Conservation (phyloP, 2,113 vertebrate genomes). For the Grallaria varia region DNA sequence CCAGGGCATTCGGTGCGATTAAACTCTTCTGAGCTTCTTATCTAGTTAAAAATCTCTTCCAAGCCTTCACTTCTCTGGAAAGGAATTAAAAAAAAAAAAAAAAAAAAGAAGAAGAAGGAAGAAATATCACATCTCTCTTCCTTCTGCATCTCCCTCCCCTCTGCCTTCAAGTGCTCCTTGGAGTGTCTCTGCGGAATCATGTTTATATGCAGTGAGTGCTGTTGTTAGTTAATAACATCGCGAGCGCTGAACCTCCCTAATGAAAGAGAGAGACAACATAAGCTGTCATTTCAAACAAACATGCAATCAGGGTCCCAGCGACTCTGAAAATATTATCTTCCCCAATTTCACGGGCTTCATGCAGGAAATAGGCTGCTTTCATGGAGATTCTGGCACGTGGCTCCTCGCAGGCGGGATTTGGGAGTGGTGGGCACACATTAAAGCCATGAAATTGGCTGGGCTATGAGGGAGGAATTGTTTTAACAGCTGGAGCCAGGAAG, state of each 20-base stretch:
- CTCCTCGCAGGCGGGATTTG: not conserved
- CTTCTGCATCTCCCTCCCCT: constrained; percentile 44
- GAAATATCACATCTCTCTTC: not conserved
- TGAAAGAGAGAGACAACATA: constrained; percentile 77
- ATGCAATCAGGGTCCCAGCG: constrained; percentile 72
- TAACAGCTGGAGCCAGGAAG: constrained; percentile 73
- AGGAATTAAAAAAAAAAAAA: not conserved
- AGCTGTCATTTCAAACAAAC: constrained; percentile 78
- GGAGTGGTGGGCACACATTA: constrained; percentile 35
- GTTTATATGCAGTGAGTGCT: constrained; percentile 74
- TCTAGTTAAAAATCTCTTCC: not conserved
- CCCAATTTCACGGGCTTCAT: constrained; percentile 73
- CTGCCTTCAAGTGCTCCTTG: constrained; percentile 70
- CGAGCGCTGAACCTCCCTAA: constrained; percentile 73
- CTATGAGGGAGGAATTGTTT: constrained; percentile 74
- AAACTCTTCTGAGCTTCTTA: not conserved
- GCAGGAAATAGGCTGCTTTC: constrained; percentile 61
- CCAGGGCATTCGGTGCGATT: not conserved
- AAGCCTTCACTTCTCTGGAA: not conserved
- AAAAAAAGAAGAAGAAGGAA: not conserved
- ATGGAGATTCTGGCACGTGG: constrained; percentile 1
- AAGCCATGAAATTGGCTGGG: constrained; percentile 68
- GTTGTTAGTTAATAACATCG: constrained; percentile 78
- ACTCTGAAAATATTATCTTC: constrained; percentile 69
- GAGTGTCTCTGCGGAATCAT: constrained; percentile 72